Conservation (phyloP, 1,140 invertebrate species). For the Galleria mellonella region DNA sequence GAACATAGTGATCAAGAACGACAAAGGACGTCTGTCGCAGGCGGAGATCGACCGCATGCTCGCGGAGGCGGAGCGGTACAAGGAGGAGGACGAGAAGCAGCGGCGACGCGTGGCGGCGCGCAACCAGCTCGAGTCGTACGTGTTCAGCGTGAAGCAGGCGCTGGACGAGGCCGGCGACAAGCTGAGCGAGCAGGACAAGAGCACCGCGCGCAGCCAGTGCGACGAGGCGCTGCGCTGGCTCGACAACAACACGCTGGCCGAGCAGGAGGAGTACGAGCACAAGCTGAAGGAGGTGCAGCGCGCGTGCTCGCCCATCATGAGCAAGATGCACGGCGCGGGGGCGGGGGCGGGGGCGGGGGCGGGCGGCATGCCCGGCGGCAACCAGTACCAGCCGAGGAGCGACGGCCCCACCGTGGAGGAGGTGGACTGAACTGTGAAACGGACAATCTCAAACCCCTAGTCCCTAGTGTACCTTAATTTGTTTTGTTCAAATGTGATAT, state of each 20-base stretch:
- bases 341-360: slow-evolving; percentile 27
- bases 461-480: background rate
- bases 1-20: slow-evolving; percentile 92
- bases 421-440: slow-evolving; percentile 77
- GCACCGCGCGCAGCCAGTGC: slow-evolving; percentile 75
- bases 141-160: slow-evolving; percentile 85
- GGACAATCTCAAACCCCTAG: background rate
- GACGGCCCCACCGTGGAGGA: slow-evolving; percentile 81
- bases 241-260: slow-evolving; percentile 80
- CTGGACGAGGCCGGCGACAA: slow-evolving; percentile 63
- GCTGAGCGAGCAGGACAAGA: slow-evolving; percentile 78
- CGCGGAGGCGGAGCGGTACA: slow-evolving; percentile 82
- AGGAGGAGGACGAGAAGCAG: slow-evolving; percentile 81
- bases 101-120: slow-evolving; percentile 81
- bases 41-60: slow-evolving; percentile 96
- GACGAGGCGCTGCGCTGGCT: slow-evolving; percentile 75
- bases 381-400: slow-evolving; percentile 13
- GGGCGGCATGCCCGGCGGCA: slow-evolving; percentile 14
- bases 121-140: slow-evolving; percentile 88
- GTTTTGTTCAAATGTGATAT: background rate
- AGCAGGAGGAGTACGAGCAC: slow-evolving; percentile 88
- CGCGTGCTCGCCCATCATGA: slow-evolving; percentile 83
- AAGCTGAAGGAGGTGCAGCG: slow-evolving; percentile 83
- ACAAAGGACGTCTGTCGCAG: slow-evolving; percentile 92
- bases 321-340: slow-evolving; percentile 81